Evolutionary conservation across 92 coral and sea anemone species (phyloP).

Genomic region (Porites lobata): DNA sequence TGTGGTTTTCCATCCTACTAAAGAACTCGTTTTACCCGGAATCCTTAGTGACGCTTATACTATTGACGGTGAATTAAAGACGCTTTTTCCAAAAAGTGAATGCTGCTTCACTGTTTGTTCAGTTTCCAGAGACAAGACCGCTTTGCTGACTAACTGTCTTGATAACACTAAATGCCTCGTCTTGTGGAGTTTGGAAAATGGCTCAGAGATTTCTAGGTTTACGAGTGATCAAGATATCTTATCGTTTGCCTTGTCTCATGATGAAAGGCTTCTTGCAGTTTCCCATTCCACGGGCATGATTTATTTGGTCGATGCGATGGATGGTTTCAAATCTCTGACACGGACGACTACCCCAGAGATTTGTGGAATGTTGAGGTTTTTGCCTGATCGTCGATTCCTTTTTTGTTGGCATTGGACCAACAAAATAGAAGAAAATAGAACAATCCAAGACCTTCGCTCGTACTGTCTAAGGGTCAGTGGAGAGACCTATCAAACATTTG

Average conservation of each 20-base stretch:
- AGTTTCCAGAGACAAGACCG: conserved; percentile 25
- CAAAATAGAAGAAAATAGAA: too few species aligned
- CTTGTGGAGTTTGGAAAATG: conserved; percentile 40
- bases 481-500: background rate
- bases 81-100: conserved; percentile 18
- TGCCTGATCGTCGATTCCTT: background rate
- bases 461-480: background rate
- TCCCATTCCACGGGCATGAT: conserved; percentile 6
- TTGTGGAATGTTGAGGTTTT: conserved; percentile 6
- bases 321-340: background rate
- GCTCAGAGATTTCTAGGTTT: background rate
- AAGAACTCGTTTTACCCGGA: conserved; percentile 35
- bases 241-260: conserved; percentile 26
- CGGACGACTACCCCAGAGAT: background rate
- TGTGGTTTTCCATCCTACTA: conserved; percentile 34
- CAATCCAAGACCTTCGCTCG: background rate
- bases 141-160: conserved; percentile 17
- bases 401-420: background rate
- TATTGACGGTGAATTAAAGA: conserved; percentile 10
- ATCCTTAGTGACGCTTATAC: conserved; percentile 30
- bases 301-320: background rate
- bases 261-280: conserved; percentile 22
- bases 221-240: conserved; percentile 13
- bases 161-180: background rate
- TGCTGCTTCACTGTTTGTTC: conserved; percentile 33